Conservation (phyloP, 1,140 invertebrate species). For the Drosophila sproati region DNA sequence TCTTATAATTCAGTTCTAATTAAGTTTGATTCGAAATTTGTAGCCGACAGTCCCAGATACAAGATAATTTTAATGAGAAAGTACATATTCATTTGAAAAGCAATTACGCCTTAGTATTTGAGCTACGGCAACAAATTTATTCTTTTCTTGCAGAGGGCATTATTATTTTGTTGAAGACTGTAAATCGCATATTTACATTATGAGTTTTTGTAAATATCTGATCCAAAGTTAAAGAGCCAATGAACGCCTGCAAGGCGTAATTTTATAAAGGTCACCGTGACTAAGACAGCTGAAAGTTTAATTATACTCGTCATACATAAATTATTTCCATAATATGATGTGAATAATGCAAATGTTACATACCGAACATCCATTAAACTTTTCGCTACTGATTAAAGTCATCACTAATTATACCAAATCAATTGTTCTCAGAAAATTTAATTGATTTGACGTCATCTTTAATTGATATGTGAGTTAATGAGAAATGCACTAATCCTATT, state of each 20-base stretch:
- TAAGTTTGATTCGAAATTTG: not conserved
- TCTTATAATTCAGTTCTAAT: not conserved
- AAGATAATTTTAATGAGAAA: not conserved
- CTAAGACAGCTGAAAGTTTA: no score
- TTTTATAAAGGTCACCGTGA: no score
- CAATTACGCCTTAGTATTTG: not conserved
- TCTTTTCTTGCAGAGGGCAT: no score
- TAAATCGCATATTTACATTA: no score
- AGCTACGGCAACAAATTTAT: not conserved
- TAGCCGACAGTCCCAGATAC: not conserved
- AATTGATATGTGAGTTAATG: slow-evolving; percentile 1
- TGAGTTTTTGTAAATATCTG: no score
- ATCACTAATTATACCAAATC: not conserved
- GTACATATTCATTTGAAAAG: not conserved
- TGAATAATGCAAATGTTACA: not conserved
- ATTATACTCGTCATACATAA: no score
- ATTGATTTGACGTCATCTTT: slow-evolving; percentile 1
- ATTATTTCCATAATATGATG: no score
- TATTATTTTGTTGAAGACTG: no score
- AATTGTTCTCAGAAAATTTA: not conserved
- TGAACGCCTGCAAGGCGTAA: no score
- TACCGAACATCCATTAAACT: not conserved
- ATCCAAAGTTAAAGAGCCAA: no score
- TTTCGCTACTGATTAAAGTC: not conserved
- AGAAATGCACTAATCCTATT: not conserved